Evolutionary conservation across 2,113 vertebrate species (phyloP), one percentile per base, ranked within the genome.

Genomic region (Acinonyx jubatus): DNA sequence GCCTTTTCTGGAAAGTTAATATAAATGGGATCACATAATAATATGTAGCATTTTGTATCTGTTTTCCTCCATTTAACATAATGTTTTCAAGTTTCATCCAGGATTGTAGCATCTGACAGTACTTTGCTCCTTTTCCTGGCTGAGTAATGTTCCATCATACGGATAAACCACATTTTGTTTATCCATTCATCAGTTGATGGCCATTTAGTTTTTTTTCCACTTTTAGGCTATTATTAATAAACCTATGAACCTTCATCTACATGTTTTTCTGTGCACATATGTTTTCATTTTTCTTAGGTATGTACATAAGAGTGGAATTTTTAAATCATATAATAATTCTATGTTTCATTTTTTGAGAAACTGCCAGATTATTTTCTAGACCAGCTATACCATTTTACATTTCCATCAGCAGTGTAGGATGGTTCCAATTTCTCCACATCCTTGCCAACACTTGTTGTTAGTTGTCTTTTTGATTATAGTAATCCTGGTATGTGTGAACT

Each of bases 181-280:
- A 89, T 79, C 36, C 41, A 73, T n/a, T 90, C 48, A 69, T 81
- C 61, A 78, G 3, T 45, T 90, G 69, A 92, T 50, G 38, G 48
- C 45, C 23, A 88, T 88, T 89, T 90, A 61, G 55, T 13, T 23
- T 79, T 74, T 36, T 85, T 71, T 73, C 66, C 48, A 91, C 78
- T 89, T 91, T 95, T 91, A 55, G 52, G 7, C 76, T 93, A n/a
- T 90, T 74, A 66, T 63, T 69, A 97, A 89, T 91, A 95, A 90
- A 41, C 65, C 52, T 85, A 73, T 91, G 55, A 96, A 73, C 23
- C 33, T 95, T 94, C 66, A 95, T 96, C 66, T 84, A 65, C 21
- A 97, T 66, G n/a, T n/a, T 85, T 88, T 94, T 91, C 50, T 89
- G 41, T 76, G 29, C 36, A 65, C 45, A 61, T 91, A 45, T 57